Evolutionary conservation across 2,113 vertebrate genomes (phyloP).

Genomic region (Lipotes vexillifer): DNA sequence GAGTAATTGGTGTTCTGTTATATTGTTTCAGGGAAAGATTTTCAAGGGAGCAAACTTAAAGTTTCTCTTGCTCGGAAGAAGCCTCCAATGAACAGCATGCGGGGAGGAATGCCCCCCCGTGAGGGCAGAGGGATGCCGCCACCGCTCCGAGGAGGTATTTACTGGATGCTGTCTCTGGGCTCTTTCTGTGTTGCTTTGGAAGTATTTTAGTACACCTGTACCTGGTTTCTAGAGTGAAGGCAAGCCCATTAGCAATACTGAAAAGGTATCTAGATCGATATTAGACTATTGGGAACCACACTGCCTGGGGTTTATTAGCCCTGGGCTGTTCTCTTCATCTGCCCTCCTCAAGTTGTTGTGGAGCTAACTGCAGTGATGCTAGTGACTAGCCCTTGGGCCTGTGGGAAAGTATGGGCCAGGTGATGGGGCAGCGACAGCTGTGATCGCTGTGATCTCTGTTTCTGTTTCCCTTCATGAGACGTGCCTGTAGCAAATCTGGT

Average conservation of each 20-base stretch:
- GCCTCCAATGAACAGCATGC: conserved; percentile 90
- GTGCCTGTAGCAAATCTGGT: background rate
- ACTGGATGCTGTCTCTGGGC: background rate
- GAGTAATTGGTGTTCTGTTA: background rate
- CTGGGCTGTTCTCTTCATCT: background rate
- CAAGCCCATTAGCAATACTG: background rate
- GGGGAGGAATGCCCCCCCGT: conserved; percentile 89
- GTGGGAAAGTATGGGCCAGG: too few species aligned
- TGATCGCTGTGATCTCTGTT: background rate
- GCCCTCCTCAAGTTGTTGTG: background rate
- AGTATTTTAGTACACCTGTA: background rate
- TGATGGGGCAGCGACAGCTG: background rate
- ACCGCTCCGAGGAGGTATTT: conserved; percentile 88
- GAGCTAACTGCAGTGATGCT: background rate
- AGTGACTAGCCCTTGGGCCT: background rate
- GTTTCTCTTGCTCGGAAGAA: conserved; percentile 92
- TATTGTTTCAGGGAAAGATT: conserved; percentile 88
- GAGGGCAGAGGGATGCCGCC: conserved; percentile 90
- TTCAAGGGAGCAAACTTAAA: conserved; percentile 91
- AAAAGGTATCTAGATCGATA: fast-evolving
- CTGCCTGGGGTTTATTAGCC: background rate
- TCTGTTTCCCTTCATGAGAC: background rate
- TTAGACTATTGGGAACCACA: background rate
- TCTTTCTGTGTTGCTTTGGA: background rate
- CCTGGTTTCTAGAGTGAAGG: background rate